These are phyloP conservation scores for Chloropsis cyanopogon DNA, from an alignment of 2,113 vertebrate genomes.

Conservation along the genomic window DNA sequence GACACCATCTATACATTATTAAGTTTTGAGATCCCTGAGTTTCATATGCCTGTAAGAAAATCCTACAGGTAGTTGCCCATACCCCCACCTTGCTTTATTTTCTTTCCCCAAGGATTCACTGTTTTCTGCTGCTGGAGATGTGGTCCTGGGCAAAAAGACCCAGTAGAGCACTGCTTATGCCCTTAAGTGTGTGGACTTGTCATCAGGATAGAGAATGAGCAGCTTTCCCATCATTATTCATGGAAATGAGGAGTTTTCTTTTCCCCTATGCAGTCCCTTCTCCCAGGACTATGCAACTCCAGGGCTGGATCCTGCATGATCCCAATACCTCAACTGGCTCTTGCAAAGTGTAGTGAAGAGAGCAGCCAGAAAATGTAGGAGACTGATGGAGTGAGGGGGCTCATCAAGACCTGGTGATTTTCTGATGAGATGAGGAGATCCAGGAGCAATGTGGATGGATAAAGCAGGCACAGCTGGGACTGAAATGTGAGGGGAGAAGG, in stretches of 20 bases:
- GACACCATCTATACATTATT: background rate
- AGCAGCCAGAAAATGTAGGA: background rate
- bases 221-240: background rate
- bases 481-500: background rate
- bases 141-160: background rate
- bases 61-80: background rate
- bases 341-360: background rate
- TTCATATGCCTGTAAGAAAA: background rate
- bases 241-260: background rate
- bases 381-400: background rate
- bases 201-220: background rate
- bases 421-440: background rate
- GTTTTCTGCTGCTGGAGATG: background rate
- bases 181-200: background rate
- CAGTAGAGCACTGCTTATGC: background rate
- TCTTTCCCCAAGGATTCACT: background rate
- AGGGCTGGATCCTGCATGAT: background rate
- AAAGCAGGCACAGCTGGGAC: background rate
- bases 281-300: background rate
- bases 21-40: background rate
- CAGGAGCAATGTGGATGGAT: background rate
- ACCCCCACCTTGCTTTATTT: background rate
- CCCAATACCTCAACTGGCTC: background rate
- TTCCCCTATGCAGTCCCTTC: background rate
- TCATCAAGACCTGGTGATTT: background rate